Evolutionary conservation across 2,888 invertebrate species (phyloP).

Genomic region (Abrostola tripartita): DNA sequence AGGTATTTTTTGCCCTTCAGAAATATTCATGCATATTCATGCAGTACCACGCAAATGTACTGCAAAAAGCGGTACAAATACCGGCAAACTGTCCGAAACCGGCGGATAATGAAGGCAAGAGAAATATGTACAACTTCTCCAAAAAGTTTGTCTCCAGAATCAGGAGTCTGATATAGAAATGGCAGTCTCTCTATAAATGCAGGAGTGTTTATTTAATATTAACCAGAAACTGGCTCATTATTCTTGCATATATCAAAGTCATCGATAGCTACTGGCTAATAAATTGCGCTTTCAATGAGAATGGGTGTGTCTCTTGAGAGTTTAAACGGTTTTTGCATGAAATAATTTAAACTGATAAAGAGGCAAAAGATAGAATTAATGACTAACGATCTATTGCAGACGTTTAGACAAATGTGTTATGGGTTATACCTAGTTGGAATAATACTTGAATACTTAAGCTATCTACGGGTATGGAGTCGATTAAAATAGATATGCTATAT

Average conservation of each 20-base stretch:
- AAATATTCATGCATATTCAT: conserved; percentile 1
- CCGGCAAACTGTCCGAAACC: neutral
- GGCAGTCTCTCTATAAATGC: neutral
- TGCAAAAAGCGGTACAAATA: neutral
- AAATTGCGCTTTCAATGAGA: conserved; percentile 44
- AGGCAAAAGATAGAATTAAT: conserved; percentile 29
- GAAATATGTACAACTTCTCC: neutral
- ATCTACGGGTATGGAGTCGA: neutral
- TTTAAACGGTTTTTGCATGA: conserved; percentile 43
- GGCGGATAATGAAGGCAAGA: neutral
- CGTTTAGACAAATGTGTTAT: conserved; percentile 35
- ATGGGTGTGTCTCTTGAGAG: conserved; percentile 27
- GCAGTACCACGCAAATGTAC: neutral
- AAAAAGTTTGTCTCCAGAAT: neutral
- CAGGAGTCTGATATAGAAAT: neutral
- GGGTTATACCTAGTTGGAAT: conserved; percentile 23
- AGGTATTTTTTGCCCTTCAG: neutral
- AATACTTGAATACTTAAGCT: conserved; percentile 13
- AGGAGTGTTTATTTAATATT: conserved; percentile 26
- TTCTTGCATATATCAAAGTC: conserved; percentile 36
- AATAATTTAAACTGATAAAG: conserved; percentile 31
- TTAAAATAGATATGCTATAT: neutral
- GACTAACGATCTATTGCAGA: conserved; percentile 39
- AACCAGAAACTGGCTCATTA: conserved; percentile 21
- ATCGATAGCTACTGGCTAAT: conserved; percentile 38